Percentiles rank a stretch among this genome's conserved stretches.
These are phyloP conservation scores for Menura novaehollandiae DNA, from an alignment of 2,113 vertebrate species.

Conservation along the genomic window DNA sequence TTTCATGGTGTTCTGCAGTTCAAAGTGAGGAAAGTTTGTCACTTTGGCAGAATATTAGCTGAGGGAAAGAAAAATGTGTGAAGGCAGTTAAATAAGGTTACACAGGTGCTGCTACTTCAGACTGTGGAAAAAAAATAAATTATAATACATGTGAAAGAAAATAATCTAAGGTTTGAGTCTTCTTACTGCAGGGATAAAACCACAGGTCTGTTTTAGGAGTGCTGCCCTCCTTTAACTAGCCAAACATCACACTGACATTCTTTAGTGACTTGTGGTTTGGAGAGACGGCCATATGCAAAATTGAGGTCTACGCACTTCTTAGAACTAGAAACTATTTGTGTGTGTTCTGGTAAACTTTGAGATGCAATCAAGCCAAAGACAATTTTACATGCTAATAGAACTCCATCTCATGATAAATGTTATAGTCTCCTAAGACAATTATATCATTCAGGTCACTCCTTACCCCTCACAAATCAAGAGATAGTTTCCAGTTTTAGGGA, in stretches of 20 bases:
- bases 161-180: conserved; percentile 34
- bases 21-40: conserved; percentile 52
- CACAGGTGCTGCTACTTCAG: conserved; percentile 61
- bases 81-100: conserved; percentile 61
- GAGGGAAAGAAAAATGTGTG: conserved; percentile 28
- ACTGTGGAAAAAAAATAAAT: conserved; percentile 39
- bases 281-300: conserved; percentile 9
- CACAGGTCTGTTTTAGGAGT: conserved; percentile 30
- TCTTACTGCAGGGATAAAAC: conserved; percentile 30
- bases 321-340: conserved; percentile 56
- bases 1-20: conserved; percentile 24
- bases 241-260: conserved; percentile 42
- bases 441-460: conserved; percentile 10
- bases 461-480: conserved; percentile 3
- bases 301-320: conserved; percentile 33
- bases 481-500: conserved; percentile 10
- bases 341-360: conserved; percentile 45
- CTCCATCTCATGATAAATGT: background rate
- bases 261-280: conserved; percentile 51
- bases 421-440: background rate
- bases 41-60: conserved; percentile 29
- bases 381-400: background rate
- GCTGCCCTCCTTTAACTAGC: conserved; percentile 18
- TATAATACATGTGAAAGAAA: conserved; percentile 49
- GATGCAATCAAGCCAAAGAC: conserved; percentile 42